Conservation (phyloP, 1,140 invertebrate species). For the Rhagoletis pomonella region DNA sequence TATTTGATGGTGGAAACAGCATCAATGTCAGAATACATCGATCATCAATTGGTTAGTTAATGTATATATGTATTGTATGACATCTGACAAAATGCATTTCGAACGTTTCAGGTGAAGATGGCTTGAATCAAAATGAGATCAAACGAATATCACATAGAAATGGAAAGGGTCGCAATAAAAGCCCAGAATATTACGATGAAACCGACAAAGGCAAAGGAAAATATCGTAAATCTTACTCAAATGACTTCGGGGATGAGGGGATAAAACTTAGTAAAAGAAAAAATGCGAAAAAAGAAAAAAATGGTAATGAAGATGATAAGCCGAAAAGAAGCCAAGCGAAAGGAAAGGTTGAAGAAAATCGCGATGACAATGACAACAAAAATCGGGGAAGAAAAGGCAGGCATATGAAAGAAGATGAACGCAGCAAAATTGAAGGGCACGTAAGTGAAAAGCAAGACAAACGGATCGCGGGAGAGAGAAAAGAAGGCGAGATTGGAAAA, state of each 20-base stretch:
- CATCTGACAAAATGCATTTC: background rate
- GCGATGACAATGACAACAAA: background rate
- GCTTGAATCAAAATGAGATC: background rate
- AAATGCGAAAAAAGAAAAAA: background rate
- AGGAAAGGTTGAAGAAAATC: background rate
- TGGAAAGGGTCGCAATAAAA: too few species aligned
- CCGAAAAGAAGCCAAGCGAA: background rate
- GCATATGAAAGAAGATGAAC: background rate
- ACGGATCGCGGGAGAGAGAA: background rate
- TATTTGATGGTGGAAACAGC: slow-evolving; percentile 53
- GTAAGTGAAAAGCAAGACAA: background rate
- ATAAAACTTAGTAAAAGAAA: background rate
- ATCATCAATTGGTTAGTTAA: background rate
- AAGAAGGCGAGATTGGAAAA: background rate
- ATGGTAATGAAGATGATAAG: background rate
- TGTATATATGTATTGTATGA: background rate
- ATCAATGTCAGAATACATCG: slow-evolving; percentile 43
- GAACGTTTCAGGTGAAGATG: background rate
- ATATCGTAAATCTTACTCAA: background rate
- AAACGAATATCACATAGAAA: too few species aligned
- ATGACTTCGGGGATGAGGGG: background rate
- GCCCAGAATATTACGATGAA: too few species aligned
- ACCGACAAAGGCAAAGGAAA: background rate
- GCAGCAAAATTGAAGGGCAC: too few species aligned
- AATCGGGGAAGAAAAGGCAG: background rate